phyloP scores from a whole-genome alignment of 2,797 vertebrate genomes.

The Sebastes oblongus region DNA sequence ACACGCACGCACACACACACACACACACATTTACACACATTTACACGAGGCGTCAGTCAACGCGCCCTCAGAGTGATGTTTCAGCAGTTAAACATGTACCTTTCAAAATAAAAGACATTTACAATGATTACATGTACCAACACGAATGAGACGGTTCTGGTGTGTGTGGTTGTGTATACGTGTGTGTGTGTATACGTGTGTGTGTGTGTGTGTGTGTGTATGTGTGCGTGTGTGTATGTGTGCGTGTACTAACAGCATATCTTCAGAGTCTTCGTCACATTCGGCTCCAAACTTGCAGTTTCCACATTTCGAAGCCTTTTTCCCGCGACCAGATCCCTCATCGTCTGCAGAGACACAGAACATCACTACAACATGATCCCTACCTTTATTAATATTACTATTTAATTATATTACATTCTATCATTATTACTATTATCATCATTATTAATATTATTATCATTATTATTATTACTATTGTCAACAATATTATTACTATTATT shows the following conservation, averaged over 20 bases:
- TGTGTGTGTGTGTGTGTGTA: background rate
- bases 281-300: conserved; percentile 98
- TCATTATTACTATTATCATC: no score
- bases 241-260: conserved; percentile 87
- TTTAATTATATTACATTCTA: no score
- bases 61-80: no score
- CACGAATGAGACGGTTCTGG: no score
- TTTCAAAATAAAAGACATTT: no score
- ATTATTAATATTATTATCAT: no score
- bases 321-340: conserved; percentile 91
- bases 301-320: conserved; percentile 93
- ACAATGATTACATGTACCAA: no score
- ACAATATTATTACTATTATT: no score
- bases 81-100: no score
- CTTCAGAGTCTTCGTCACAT: conserved; percentile 97
- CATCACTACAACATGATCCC: background rate
- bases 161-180: background rate
- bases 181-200: background rate
- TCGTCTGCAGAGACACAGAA: conserved; percentile 81
- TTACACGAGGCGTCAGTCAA: no score
- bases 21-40: background rate
- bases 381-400: background rate
- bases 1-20: conserved; percentile 13
- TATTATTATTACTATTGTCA: no score
- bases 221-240: conserved; percentile 6